Evolutionary conservation across 2,888 invertebrate genomes (phyloP), one percentile per base, ranked within the genome.

Genomic region (Philaethria dido): DNA sequence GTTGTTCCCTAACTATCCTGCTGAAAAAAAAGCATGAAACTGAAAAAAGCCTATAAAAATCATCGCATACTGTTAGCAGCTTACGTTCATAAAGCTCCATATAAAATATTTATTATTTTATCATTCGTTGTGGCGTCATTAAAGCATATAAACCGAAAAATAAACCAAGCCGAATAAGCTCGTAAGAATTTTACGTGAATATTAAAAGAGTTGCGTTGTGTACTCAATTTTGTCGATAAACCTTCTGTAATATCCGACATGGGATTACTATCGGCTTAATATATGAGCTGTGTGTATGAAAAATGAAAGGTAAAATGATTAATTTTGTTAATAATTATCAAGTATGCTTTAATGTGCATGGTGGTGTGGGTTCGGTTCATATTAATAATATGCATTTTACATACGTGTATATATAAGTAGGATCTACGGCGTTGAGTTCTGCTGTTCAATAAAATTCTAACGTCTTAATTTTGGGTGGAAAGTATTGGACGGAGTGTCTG

Each of bases 161-260:
- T 64, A 55, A 50, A 39, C 16, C 48, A 11, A 64, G 52, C 54
- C 11, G 47, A 57, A 67, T 64, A 60, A 64, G 47, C 54, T 66
- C 63, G 64, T 62, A 63, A 36, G 48, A 67, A 64, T 62, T 67
- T 70, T 62, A 70, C 64, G 55, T 62, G 64, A 64, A 70, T 70
- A 70, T 67, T 62, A 67, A 64, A 69, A 54, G 66, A 55, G 67
- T 50, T 57, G 45, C 59, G 67, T 52, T 59, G 45, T 64, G 59
- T 62, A 66, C 62, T 62, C 64, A 59, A 69, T 69, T 62, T 67
- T 61, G 52, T 39, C 25, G 61, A 62, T 59, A 50, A 42, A 65
- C 60, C 54, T 66, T 33, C 33, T 20, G 60, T 60, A 60, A 60
- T 60, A 60, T 60, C 45, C 44, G 60, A 60, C 45, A 14, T 25